phyloP scores from a whole-genome alignment of 2,797 vertebrate genomes.

The Cuculus canorus region DNA sequence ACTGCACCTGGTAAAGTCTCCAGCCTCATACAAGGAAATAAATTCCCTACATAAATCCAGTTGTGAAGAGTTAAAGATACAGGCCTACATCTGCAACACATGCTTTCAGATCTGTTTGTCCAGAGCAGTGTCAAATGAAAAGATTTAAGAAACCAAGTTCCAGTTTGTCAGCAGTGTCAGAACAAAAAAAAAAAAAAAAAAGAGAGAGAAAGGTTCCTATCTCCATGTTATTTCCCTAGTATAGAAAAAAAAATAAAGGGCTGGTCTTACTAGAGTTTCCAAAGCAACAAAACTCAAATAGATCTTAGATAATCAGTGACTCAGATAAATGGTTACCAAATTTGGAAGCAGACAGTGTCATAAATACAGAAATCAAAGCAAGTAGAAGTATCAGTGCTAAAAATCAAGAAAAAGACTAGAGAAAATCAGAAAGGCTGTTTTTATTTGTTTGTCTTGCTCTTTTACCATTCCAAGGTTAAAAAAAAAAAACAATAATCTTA shows the following conservation, averaged over 20 bases:
- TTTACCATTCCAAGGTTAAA: neutral
- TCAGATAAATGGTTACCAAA: neutral
- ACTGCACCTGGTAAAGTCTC: neutral
- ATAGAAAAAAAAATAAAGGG: neutral
- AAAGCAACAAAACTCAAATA: neutral
- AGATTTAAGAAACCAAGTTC: neutral
- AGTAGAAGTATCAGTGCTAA: neutral
- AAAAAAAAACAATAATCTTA: accelerated
- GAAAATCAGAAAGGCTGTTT: neutral
- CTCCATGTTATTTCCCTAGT: neutral
- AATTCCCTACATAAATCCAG: neutral
- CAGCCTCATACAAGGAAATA: neutral
- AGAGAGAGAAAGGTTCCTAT: neutral
- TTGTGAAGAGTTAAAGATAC: neutral
- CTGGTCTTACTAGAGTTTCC: neutral
- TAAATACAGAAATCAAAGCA: neutral
- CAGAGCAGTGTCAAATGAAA: neutral
- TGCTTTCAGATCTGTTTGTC: neutral
- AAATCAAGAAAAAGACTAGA: neutral
- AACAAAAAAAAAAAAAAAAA: neutral
- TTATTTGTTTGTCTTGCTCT: neutral
- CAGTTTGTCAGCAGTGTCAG: neutral
- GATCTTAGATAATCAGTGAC: neutral
- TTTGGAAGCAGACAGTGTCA: neutral
- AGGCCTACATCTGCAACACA: neutral